Evolutionary conservation across 2,113 vertebrate species (phyloP).

Genomic region (Piprites chloris): DNA sequence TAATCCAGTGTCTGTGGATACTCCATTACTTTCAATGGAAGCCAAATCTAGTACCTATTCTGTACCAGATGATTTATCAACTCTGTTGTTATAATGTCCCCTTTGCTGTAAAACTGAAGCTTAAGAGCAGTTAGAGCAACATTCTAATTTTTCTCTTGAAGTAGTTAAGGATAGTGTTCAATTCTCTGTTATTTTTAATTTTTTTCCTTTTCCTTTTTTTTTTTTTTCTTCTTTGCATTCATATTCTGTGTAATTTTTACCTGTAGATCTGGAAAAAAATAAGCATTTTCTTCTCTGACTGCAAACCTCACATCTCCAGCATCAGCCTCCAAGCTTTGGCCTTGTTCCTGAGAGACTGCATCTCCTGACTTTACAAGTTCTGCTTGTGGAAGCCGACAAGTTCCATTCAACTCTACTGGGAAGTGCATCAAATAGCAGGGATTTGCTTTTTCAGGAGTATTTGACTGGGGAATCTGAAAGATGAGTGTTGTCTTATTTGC

Average conservation of each 20-base stretch:
- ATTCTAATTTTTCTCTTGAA: neutral
- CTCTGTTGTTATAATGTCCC: neutral
- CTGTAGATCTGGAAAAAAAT: neutral
- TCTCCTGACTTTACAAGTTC: neutral
- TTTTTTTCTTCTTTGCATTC: neutral
- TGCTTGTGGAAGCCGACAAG: neutral
- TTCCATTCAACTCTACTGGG: neutral
- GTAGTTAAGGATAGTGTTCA: neutral
- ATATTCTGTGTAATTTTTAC: neutral
- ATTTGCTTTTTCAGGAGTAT: neutral
- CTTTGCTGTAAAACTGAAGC: neutral
- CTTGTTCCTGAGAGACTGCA: neutral
- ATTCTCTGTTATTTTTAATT: neutral
- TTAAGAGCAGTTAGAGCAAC: neutral
- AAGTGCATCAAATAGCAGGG: neutral
- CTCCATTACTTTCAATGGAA: neutral
- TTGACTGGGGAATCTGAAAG: neutral
- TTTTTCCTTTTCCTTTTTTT: rapidly evolving
- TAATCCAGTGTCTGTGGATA: neutral
- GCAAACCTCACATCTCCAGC: neutral
- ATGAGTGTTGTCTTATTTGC: neutral
- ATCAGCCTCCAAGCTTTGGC: neutral
- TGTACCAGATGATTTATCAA: neutral
- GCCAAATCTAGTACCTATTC: neutral
- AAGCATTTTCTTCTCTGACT: neutral